A percentile compares a stretch with the other conserved stretches of the same genome.
These are phyloP conservation scores for Vidua chalybeata DNA, from an alignment of 2,113 vertebrate species.

Conservation along the genomic window DNA sequence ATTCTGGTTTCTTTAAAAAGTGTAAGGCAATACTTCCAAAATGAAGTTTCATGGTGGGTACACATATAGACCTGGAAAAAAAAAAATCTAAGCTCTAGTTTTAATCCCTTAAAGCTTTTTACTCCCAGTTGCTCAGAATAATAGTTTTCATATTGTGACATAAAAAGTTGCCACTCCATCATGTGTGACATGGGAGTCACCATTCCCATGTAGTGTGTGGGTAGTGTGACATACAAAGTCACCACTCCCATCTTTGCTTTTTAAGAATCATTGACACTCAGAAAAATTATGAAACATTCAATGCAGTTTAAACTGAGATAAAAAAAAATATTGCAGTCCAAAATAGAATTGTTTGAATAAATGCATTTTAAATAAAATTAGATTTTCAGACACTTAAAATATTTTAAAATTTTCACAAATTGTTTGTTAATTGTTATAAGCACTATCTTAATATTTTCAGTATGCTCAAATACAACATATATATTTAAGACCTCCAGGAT, in stretches of 20 bases:
- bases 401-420: not conserved
- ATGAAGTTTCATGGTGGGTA: not conserved
- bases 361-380: not conserved
- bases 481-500: not conserved
- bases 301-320: not conserved
- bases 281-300: not conserved
- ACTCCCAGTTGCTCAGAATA: not conserved
- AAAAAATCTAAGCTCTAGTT: not conserved
- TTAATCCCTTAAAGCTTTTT: not conserved
- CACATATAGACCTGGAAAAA: not conserved
- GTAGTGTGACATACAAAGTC: not conserved
- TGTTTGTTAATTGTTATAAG: not conserved
- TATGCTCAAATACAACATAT: not conserved
- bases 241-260: not conserved
- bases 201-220: not conserved
- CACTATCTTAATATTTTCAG: not conserved
- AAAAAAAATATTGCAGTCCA: not conserved
- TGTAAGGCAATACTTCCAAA: not conserved
- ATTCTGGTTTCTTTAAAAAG: not conserved
- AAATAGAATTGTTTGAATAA: not conserved
- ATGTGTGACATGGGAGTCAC: not conserved
- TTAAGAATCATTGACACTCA: fast-evolving
- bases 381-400: not conserved
- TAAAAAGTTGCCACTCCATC: not conserved
- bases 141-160: not conserved